Percentiles rank a stretch among this genome's conserved stretches.
Evolutionary conservation across 2,888 invertebrate genomes (phyloP).

Genomic region (Aplocera efformata): DNA sequence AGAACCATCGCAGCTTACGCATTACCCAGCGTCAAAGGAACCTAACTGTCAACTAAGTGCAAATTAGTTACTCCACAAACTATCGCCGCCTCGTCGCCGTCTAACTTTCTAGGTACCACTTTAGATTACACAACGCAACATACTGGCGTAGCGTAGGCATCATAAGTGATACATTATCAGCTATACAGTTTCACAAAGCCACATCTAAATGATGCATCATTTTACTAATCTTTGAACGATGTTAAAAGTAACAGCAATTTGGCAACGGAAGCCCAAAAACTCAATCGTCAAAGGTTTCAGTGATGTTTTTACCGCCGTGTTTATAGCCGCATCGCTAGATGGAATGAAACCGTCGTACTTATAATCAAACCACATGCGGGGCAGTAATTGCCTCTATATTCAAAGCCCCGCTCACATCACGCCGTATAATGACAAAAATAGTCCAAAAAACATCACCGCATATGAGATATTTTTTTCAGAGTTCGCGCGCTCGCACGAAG

Average conservation of each 20-base stretch:
- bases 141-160: not conserved
- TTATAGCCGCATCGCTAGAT: slow-evolving; percentile 68
- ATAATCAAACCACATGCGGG: slow-evolving; percentile 79
- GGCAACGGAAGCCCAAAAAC: slow-evolving; percentile 76
- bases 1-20: slow-evolving; percentile 38
- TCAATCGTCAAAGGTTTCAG: slow-evolving; percentile 60
- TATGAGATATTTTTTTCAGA: slow-evolving; percentile 77
- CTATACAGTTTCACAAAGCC: slow-evolving; percentile 33
- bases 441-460: slow-evolving; percentile 76
- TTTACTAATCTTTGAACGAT: slow-evolving; percentile 34
- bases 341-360: slow-evolving; percentile 69
- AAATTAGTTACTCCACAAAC: slow-evolving; percentile 57
- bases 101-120: slow-evolving; percentile 35
- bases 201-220: slow-evolving; percentile 36
- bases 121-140: slow-evolving; percentile 14
- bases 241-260: slow-evolving; percentile 58
- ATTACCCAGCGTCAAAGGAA: slow-evolving; percentile 54
- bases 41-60: slow-evolving; percentile 57
- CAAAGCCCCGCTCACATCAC: slow-evolving; percentile 78
- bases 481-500: slow-evolving; percentile 74
- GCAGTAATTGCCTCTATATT: slow-evolving; percentile 79
- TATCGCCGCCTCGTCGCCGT: slow-evolving; percentile 32
- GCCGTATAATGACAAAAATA: slow-evolving; percentile 81
- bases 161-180: slow-evolving; percentile 1
- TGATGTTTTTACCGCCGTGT: slow-evolving; percentile 67